Percentiles rank a stretch among this genome's conserved stretches.
phyloP scores from a whole-genome alignment of 2,888 invertebrate genomes.

The Latheticus oryzae region DNA sequence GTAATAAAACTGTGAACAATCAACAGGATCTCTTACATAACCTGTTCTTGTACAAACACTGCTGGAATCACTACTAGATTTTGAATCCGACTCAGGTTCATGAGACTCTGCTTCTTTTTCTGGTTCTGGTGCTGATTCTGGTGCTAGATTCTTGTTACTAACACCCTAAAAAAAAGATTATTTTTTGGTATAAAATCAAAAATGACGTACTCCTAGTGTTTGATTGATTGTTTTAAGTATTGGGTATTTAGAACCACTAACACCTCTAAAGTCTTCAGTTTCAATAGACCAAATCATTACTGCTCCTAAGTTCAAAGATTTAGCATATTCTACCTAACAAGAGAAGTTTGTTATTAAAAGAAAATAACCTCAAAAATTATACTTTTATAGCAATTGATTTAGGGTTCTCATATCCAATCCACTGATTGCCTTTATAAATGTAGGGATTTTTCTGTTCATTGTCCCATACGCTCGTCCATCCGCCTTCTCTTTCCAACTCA shows the following conservation, averaged over 20 bases:
- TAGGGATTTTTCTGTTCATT: constrained; percentile 72
- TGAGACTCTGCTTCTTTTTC: constrained; percentile 4
- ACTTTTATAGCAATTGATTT: constrained; percentile 70
- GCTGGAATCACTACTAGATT: neutral
- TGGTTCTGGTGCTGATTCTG: constrained; percentile 10
- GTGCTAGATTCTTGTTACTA: constrained; percentile 13
- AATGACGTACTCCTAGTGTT: too few relatives aligned
- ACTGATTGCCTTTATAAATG: constrained; percentile 70
- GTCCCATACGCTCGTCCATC: constrained; percentile 70
- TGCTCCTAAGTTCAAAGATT: constrained; percentile 68
- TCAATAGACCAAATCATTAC: constrained; percentile 86
- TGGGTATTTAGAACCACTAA: constrained; percentile 72
- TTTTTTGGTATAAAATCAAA: too few relatives aligned
- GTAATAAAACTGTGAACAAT: constrained; percentile 42
- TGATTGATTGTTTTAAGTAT: constrained; percentile 71
- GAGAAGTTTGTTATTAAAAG: constrained; percentile 3
- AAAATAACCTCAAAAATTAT: constrained; percentile 17
- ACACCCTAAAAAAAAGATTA: constrained; percentile 9
- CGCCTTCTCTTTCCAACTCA: constrained; percentile 65
- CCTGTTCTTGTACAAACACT: constrained; percentile 31
- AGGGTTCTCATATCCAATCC: constrained; percentile 79
- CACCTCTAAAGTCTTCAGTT: constrained; percentile 79
- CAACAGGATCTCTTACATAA: constrained; percentile 39
- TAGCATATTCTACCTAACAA: constrained; percentile 64
- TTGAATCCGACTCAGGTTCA: constrained; percentile 14